These are phyloP conservation scores for Dryobotodes eremita DNA, from an alignment of 2,888 invertebrate genomes.

Conservation along the genomic window DNA sequence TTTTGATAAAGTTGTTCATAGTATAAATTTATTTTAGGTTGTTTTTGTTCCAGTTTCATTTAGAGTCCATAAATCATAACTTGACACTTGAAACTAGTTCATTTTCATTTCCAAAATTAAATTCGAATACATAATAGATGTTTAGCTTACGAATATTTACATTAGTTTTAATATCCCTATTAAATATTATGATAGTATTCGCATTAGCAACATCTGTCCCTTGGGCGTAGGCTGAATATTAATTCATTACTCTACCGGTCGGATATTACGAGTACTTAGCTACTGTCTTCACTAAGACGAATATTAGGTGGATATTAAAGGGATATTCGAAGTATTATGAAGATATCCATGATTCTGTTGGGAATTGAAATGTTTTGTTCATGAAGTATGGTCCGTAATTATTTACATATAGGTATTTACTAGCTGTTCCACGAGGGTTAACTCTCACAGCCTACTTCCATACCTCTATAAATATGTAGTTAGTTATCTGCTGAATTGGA, in stretches of 20 bases:
- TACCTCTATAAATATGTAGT: background rate
- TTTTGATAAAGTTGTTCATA: background rate
- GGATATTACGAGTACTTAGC: constrained; percentile 19
- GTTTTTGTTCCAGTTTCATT: background rate
- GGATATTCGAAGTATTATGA: constrained; percentile 48
- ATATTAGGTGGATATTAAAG: constrained; percentile 57
- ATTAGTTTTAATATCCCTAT: constrained; percentile 18
- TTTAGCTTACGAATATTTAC: constrained; percentile 17
- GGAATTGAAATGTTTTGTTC: constrained; percentile 21
- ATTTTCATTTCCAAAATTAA: background rate
- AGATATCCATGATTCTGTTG: constrained; percentile 32
- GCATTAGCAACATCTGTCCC: constrained; percentile 61
- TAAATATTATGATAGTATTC: constrained; percentile 47
- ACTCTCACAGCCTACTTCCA: background rate
- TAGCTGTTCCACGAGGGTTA: background rate
- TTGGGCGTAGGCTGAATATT: constrained; percentile 55
- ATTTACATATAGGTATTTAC: background rate
- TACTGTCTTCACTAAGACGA: constrained; percentile 36
- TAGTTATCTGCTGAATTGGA: background rate
- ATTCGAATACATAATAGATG: background rate
- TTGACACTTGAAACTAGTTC: background rate
- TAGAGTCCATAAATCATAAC: background rate
- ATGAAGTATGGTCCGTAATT: constrained; percentile 4
- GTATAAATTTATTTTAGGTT: background rate
- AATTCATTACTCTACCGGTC: constrained; percentile 49